Percentiles rank a stretch among this genome's conserved stretches.
These are phyloP conservation scores for Balaeniceps rex DNA, from an alignment of 2,113 vertebrate genomes.

Conservation along the genomic window DNA sequence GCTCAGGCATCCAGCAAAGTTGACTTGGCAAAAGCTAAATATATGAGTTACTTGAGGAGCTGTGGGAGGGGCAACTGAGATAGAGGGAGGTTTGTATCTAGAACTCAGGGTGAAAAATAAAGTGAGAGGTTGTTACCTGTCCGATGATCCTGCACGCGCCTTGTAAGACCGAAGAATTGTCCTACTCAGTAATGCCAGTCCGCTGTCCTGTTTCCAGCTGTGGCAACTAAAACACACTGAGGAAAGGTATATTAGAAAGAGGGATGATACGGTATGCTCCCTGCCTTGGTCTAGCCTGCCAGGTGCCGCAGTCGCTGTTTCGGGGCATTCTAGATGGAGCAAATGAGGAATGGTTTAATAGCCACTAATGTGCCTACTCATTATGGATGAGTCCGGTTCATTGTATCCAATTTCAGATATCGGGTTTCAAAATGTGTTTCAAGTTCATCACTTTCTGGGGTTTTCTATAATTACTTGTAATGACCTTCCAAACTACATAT, in stretches of 20 bases:
- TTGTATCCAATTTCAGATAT: neutral
- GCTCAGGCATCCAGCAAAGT: neutral
- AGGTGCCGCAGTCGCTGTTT: neutral
- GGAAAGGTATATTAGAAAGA: neutral
- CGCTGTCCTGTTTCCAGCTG: accelerated
- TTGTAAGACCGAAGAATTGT: neutral
- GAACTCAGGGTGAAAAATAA: neutral
- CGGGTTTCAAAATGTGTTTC: neutral
- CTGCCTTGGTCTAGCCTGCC: neutral
- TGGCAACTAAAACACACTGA: neutral
- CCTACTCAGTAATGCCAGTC: neutral
- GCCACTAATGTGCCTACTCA: neutral
- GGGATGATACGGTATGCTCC: accelerated
- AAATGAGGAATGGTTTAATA: neutral
- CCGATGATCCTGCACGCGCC: neutral
- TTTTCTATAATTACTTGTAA: neutral
- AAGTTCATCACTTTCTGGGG: neutral
- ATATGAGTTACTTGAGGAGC: neutral
- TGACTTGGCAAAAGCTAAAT: neutral
- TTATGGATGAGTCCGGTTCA: neutral
- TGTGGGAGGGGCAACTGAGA: neutral
- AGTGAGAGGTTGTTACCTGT: neutral
- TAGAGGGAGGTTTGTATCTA: neutral
- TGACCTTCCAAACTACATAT: accelerated
- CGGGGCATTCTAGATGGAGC: neutral